Percentiles rank a stretch among this genome's conserved stretches.
These are phyloP conservation scores for Hemicrepidius hirtus DNA, from an alignment of 2,888 invertebrate species.

Conservation along the genomic window DNA sequence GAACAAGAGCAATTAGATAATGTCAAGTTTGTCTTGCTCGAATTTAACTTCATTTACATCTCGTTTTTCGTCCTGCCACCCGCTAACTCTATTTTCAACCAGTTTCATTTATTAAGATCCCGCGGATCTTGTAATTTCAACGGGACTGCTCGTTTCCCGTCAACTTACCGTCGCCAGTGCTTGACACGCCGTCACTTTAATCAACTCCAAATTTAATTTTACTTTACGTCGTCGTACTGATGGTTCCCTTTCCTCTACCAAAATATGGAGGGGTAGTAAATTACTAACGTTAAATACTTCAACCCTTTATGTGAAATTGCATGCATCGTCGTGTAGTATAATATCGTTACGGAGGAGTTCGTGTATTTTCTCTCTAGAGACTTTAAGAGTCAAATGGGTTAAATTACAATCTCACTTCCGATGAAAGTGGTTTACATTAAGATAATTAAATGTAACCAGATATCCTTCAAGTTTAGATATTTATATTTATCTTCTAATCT, in stretches of 20 bases:
- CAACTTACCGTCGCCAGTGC: constrained; percentile 64
- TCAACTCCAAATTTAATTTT: constrained; percentile 63
- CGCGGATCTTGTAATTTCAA: constrained; percentile 62
- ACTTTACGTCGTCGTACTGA: constrained; percentile 57
- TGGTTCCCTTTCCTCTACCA: constrained; percentile 42
- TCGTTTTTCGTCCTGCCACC: constrained; percentile 44
- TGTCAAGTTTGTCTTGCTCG: constrained; percentile 25
- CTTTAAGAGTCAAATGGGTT: constrained; percentile 46
- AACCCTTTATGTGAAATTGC: constrained; percentile 49
- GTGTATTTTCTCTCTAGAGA: constrained; percentile 43
- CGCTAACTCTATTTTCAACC: constrained; percentile 53
- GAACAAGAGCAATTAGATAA: constrained; percentile 25
- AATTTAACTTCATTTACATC: constrained; percentile 48
- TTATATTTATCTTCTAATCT: not conserved
- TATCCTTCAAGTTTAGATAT: not conserved
- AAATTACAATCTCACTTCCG: constrained; percentile 53
- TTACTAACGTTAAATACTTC: constrained; percentile 50
- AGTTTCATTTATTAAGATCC: constrained; percentile 60
- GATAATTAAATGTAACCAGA: constrained; percentile 50
- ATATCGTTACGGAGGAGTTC: constrained; percentile 45
- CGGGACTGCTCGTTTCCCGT: constrained; percentile 62
- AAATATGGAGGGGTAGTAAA: constrained; percentile 49
- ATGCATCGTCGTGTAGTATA: constrained; percentile 43
- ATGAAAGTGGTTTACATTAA: constrained; percentile 57
- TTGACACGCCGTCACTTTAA: constrained; percentile 65